Percentiles rank a stretch among this genome's conserved stretches.
These are phyloP conservation scores for Diaphora mendica DNA, from an alignment of 2,888 invertebrate species.

Conservation along the genomic window DNA sequence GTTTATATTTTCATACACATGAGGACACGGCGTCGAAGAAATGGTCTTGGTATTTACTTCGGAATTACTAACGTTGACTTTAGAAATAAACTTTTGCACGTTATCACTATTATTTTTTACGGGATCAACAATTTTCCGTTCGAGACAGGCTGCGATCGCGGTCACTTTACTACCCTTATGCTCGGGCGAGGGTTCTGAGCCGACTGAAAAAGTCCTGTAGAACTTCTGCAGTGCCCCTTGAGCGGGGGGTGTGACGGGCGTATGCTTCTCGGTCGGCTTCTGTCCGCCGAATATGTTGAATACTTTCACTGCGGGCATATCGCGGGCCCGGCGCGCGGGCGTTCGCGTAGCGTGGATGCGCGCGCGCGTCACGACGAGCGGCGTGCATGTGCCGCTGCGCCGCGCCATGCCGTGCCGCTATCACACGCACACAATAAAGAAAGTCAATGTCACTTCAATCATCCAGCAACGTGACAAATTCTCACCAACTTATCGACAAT, in stretches of 20 bases:
- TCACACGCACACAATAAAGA: slow-evolving; percentile 75
- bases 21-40: slow-evolving; percentile 62
- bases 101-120: slow-evolving; percentile 67
- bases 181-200: slow-evolving; percentile 72
- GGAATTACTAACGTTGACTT: slow-evolving; percentile 63
- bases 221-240: slow-evolving; percentile 81
- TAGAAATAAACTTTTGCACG: slow-evolving; percentile 71
- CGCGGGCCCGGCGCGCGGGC: slow-evolving; percentile 80
- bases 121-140: slow-evolving; percentile 80
- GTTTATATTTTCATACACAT: slow-evolving; percentile 83
- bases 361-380: slow-evolving; percentile 82
- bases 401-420: slow-evolving; percentile 56
- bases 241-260: slow-evolving; percentile 66
- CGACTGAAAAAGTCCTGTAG: slow-evolving; percentile 84
- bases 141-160: slow-evolving; percentile 81
- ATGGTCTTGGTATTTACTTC: slow-evolving; percentile 67
- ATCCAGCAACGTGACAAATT: slow-evolving; percentile 69
- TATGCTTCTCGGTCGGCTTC: slow-evolving; percentile 83
- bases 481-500: slow-evolving; percentile 51
- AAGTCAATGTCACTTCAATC: slow-evolving; percentile 82
- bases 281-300: slow-evolving; percentile 85
- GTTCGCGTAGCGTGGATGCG: slow-evolving; percentile 79
- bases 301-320: slow-evolving; percentile 86
- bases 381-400: slow-evolving; percentile 74
- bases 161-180: slow-evolving; percentile 81